These are phyloP conservation scores for Synanthedon formicaeformis DNA, from an alignment of 2,888 invertebrate species.

Conservation along the genomic window DNA sequence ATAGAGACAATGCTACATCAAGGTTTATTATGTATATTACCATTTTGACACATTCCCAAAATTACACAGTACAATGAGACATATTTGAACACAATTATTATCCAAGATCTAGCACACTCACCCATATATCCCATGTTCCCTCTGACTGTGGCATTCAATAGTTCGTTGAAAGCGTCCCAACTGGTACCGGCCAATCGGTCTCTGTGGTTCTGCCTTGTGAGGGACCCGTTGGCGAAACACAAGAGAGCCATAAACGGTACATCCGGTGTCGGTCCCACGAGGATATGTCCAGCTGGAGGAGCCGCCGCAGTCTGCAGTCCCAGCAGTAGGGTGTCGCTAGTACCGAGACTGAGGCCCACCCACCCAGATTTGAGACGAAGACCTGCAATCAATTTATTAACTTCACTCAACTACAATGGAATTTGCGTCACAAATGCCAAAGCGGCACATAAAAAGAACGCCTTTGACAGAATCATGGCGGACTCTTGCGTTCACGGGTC, in stretches of 20 bases:
- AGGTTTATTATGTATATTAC: too few species aligned
- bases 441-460: too few species aligned
- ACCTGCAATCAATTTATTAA: slow-evolving; percentile 49
- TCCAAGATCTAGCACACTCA: too few species aligned
- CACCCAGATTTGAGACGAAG: slow-evolving; percentile 84
- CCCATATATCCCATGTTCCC: slow-evolving; percentile 96
- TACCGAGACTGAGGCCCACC: slow-evolving; percentile 90
- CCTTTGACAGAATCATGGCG: too few species aligned
- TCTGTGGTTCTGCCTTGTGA: slow-evolving; percentile 87
- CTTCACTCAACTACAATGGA: too few species aligned
- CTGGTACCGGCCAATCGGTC: slow-evolving; percentile 78
- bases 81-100: too few species aligned
- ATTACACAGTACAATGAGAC: too few species aligned
- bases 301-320: slow-evolving; percentile 77
- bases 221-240: slow-evolving; percentile 94
- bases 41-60: too few species aligned
- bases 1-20: too few species aligned
- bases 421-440: too few species aligned
- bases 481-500: too few species aligned
- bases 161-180: slow-evolving; percentile 87
- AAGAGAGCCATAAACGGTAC: slow-evolving; percentile 89
- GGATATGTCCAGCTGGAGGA: slow-evolving; percentile 83
- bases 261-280: slow-evolving; percentile 85
- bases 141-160: slow-evolving; percentile 84
- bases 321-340: slow-evolving; percentile 92